Base-by-base conservation (phyloP, 2,888 invertebrate species). In the Psylliodes chrysocephalus region DNA sequence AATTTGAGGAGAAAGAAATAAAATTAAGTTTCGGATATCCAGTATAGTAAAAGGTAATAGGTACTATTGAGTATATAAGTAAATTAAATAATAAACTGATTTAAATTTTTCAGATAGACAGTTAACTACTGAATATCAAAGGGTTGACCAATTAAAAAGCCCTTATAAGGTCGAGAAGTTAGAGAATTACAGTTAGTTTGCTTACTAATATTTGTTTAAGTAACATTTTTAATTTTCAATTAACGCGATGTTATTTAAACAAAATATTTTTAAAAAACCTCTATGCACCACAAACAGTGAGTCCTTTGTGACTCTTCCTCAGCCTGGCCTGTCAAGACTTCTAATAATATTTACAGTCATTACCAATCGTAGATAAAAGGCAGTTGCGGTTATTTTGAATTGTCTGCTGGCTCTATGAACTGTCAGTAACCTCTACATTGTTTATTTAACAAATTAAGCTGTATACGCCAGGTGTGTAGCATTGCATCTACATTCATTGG, bases 391-490 rank as follows among this genome's bases (percentile, higher is more conserved):
- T 57, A 56, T 63, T 63, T 65, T 51, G 53, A 64, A 64, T 55
- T 64, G 64, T 60, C 60, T 63, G 64, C 51, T 59, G 60, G 46
- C 60, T 57, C 52, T 62, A 60, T 70, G 70, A 70, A 70, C 70
- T 70, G 70, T 70, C 70, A 70, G 68, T 70, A 70, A 70, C 70
- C 70, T 67, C 66, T 33, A 61, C 65, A 63, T 55, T 51, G 65
- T 70, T 70, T 70, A 70, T 59, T 64, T 63, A 66, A 68, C 64
- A 70, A 70, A 70, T 68, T 68, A 70, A 70, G 68, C 64, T 64
- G 66, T 33, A 62, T 35, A 54, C 53, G 63, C 57, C 68, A 66
- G 69, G 70, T 71, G 70, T 71, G 70, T 67, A 70, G 60, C 46
- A 60, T 54, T 35, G 59, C 44, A 14, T 52, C 40, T 47, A 22